Evolutionary conservation across 2,797 vertebrate genomes (phyloP), one percentile per base, ranked within the genome.

Genomic region (Chaetodon trifasciatus): DNA sequence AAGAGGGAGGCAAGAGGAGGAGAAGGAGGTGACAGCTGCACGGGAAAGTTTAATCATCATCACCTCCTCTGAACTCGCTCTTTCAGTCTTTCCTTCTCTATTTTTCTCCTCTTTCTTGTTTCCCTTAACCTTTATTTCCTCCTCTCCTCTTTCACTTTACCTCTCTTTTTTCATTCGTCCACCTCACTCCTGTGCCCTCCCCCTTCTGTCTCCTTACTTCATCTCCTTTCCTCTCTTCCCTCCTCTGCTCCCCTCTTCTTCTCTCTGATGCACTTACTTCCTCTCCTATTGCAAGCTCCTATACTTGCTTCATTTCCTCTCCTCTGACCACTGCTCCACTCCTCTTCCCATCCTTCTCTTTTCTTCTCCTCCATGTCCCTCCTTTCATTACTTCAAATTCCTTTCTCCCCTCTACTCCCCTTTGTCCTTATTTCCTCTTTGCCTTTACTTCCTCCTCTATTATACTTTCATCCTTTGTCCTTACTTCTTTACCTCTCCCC

Each of bases 1-100:
- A 81, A 89, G 83, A 81, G 61, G 61, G 81, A 74, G 17, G 79
- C 42, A 83, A 84, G 68, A 78, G 52, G 83, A 79, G 42, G 70
- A 74, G 70, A 15, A 75, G 77, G 66, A 69, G 46, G 61, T 3
- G 72, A 79, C 81, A 84, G 76, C 76, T 76, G 74, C 67, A 57
- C 55, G 1, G 65, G 79, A 37, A n/a, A 50, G 64, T 82, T 70
- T 67, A 78, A 87, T 83, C 72, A 70, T 70, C 73, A 63, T 86
- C 88, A 85, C 79, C 82, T 87, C 73, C 74, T 78, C 80, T 74
- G 35, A 79, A 67, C 81, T 74, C 73, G 21, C 67, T 12, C 53
- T 37, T 61, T 37, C 19, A 8, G 23, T 44, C 35, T 3, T 12
- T 17, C 61, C 28, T 32, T 32, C 5, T 17, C 13, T 61, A 1